phyloP scores from a whole-genome alignment of 2,113 vertebrate species.

The Alouatta palliata region DNA sequence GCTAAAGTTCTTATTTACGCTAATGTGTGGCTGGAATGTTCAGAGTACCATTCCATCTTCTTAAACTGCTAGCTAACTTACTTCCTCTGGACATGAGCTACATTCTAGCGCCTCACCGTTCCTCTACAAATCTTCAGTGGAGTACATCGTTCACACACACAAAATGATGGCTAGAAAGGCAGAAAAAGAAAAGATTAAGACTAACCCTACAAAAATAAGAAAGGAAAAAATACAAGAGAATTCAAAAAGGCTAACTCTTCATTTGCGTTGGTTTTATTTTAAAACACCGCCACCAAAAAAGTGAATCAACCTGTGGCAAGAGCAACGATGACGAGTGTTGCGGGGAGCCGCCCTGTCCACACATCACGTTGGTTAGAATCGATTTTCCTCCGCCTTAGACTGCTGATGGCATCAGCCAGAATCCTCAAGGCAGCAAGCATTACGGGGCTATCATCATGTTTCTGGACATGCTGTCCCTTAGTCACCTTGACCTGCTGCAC shows the following conservation, averaged over 20 bases:
- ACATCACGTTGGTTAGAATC: neutral
- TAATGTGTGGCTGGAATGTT: neutral
- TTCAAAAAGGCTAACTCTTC: conserved; percentile 31
- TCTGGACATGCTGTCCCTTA: neutral
- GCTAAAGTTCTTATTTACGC: conserved; percentile 28
- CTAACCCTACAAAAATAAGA: neutral
- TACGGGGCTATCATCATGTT: neutral
- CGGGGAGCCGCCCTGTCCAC: neutral
- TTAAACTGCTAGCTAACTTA: neutral
- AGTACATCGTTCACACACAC: neutral
- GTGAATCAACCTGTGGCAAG: neutral
- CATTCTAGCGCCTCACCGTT: neutral
- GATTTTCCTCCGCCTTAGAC: neutral
- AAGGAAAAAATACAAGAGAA: neutral
- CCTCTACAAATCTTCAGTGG: neutral
- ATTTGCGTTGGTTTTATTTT: conserved; percentile 15
- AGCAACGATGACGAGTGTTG: neutral
- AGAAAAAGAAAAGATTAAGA: neutral
- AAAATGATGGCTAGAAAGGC: neutral
- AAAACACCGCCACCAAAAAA: neutral
- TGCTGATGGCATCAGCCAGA: neutral
- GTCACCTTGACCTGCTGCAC: neutral
- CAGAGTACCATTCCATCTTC: neutral
- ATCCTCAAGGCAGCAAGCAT: neutral
- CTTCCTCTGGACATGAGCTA: neutral